These are phyloP conservation scores for Murina feae DNA, from an alignment of 2,113 vertebrate species.

Conservation along the genomic window DNA sequence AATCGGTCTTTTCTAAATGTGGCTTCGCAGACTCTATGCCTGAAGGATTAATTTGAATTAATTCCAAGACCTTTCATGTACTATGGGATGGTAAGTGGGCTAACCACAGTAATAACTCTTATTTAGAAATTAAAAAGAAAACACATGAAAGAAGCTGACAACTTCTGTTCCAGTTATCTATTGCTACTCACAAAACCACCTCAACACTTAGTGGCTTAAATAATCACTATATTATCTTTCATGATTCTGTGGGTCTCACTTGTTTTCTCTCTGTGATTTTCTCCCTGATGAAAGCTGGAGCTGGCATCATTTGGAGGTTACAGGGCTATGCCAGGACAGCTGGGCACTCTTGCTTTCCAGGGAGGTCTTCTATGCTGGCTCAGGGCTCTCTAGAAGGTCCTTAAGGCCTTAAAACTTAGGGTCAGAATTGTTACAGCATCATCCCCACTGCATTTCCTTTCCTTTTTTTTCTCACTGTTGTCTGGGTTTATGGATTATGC, in stretches of 20 bases:
- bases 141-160: neutral
- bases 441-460: neutral
- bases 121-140: neutral
- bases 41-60: neutral
- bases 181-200: neutral
- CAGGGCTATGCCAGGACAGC: accelerated
- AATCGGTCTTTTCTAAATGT: neutral
- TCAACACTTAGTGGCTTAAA: neutral
- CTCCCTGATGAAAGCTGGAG: neutral
- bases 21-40: neutral
- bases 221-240: neutral
- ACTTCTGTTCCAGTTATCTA: neutral
- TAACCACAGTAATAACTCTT: neutral
- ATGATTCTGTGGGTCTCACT: neutral
- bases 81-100: neutral
- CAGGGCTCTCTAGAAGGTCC: neutral
- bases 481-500: too few relatives aligned
- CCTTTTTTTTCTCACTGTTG: too few relatives aligned
- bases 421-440: neutral
- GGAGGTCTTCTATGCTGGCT: neutral
- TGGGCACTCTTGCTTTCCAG: neutral
- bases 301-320: neutral
- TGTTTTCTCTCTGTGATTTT: neutral
- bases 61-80: neutral
- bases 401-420: neutral